These are phyloP conservation scores for Pseudeuparius sepicola DNA, from an alignment of 2,888 invertebrate species.

Conservation along the genomic window DNA sequence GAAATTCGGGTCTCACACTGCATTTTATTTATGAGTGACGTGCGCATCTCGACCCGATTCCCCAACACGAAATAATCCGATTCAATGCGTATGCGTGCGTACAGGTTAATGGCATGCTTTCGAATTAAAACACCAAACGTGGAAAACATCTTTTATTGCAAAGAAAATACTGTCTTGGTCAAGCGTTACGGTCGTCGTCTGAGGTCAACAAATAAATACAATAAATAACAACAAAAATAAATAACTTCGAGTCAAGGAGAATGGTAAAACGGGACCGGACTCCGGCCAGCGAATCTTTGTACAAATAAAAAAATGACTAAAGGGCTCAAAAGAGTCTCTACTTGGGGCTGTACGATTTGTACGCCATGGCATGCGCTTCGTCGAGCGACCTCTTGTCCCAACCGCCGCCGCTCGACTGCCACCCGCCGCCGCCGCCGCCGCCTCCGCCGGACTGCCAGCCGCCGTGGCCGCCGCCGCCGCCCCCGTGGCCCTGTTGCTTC, in stretches of 20 bases:
- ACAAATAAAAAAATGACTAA: constrained; percentile 23
- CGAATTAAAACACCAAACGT: no score
- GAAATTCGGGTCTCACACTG: no score
- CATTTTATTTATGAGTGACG: no score
- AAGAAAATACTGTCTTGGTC: no score
- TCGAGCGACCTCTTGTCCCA: constrained; percentile 63
- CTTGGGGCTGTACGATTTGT: constrained; percentile 51
- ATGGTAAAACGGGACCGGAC: constrained; percentile 24
- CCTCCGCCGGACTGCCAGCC: constrained; percentile 40
- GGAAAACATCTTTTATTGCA: no score
- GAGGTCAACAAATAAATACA: background rate
- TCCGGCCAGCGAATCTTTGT: constrained; percentile 28
- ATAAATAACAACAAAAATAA: constrained; percentile 8
- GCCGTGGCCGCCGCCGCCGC: constrained; percentile 36
- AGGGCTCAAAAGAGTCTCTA: constrained; percentile 23
- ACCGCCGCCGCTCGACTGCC: constrained; percentile 44
- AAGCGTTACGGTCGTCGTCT: no score
- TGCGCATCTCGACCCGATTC: no score
- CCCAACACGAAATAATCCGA: no score
- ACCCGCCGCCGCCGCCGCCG: constrained; percentile 39
- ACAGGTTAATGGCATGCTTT: no score
- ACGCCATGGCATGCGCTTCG: constrained; percentile 58
- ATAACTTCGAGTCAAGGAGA: constrained; percentile 5
- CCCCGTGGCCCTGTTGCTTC: constrained; percentile 48
- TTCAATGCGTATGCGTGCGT: no score